These are phyloP conservation scores for Tauraco erythrolophus DNA, from an alignment of 2,113 vertebrate species.

Conservation along the genomic window DNA sequence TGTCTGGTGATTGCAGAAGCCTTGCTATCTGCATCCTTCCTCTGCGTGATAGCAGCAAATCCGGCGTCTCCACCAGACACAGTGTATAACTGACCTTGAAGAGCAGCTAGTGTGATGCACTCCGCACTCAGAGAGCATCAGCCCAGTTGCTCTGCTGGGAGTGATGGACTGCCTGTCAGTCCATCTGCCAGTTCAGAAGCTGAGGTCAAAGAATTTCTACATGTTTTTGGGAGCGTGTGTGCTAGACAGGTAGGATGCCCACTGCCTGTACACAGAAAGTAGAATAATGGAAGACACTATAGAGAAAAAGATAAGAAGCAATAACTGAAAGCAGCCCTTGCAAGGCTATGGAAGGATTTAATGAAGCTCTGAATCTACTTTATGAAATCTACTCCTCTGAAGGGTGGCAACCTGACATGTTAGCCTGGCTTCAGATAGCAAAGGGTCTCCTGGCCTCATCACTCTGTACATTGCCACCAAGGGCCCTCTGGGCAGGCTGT, in stretches of 20 bases:
- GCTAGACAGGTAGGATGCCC: not conserved
- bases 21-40: not conserved
- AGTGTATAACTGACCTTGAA: not conserved
- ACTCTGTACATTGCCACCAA: fast-evolving
- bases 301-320: not conserved
- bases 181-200: not conserved
- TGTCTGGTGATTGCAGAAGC: not conserved
- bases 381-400: not conserved
- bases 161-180: not conserved
- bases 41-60: not conserved
- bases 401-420: fast-evolving
- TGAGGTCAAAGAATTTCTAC: not conserved
- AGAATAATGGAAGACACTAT: not conserved
- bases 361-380: not conserved
- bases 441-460: not conserved
- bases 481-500: not conserved
- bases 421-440: not conserved
- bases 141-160: not conserved
- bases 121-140: not conserved
- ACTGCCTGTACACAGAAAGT: not conserved
- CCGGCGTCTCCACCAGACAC: not conserved
- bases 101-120: not conserved
- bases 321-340: not conserved
- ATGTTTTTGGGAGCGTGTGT: not conserved
- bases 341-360: not conserved